phyloP scores from a whole-genome alignment of 2,797 vertebrate genomes.

The Mormyrops boulengeri region DNA sequence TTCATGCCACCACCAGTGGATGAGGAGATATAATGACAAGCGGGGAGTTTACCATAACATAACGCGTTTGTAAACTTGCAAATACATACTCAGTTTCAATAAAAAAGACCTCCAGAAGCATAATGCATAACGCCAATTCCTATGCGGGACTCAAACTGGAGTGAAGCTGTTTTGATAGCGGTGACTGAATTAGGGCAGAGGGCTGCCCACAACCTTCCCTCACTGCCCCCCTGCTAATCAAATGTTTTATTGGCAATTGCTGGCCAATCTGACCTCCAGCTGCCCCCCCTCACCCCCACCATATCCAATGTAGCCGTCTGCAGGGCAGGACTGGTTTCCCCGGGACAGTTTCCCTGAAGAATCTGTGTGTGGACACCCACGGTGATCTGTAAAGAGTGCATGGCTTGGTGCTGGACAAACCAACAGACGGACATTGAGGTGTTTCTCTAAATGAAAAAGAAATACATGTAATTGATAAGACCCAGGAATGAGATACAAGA shows the following conservation, averaged over 20 bases:
- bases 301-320: neutral
- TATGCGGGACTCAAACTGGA: conserved; percentile 37
- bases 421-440: neutral
- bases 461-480: neutral
- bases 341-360: neutral
- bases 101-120: conserved; percentile 12
- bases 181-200: conserved; percentile 70
- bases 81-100: neutral
- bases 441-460: neutral
- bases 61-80: neutral
- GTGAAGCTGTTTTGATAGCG: conserved; percentile 59
- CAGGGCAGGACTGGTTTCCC: conserved; percentile 32
- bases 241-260: conserved; percentile 74
- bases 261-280: conserved; percentile 28
- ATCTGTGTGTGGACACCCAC: neutral
- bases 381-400: neutral
- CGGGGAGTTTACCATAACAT: neutral
- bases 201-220: conserved; percentile 51
- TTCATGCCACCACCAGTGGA: neutral
- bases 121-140: conserved; percentile 43
- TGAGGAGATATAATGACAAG: neutral
- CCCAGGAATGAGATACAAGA: neutral
- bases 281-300: neutral
- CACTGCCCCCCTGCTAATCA: conserved; percentile 66
- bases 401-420: neutral